A percentile compares a stretch with the other conserved stretches of the same genome.
These are phyloP conservation scores for Onychomys leucogaster DNA, from an alignment of 2,797 vertebrate species.

Conservation along the genomic window DNA sequence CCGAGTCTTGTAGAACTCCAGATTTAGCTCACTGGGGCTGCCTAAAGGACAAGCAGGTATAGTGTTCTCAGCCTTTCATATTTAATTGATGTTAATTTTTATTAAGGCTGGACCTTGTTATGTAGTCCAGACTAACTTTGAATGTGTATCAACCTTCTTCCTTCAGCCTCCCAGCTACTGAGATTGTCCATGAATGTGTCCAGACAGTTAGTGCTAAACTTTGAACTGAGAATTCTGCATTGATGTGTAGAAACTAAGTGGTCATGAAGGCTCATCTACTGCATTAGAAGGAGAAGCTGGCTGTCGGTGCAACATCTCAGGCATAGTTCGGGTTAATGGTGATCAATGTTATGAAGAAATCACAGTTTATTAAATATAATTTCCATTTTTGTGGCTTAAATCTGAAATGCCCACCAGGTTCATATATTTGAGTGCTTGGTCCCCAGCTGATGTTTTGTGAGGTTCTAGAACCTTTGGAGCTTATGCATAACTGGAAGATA, in stretches of 20 bases:
- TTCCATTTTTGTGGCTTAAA: neutral
- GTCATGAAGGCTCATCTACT: neutral
- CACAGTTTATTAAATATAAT: neutral
- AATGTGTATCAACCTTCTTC: neutral
- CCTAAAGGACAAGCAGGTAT: neutral
- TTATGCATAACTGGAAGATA: no score
- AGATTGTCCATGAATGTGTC: neutral
- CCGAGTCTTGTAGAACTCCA: neutral
- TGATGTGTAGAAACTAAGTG: neutral
- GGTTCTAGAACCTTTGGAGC: neutral
- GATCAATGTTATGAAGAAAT: conserved; percentile 3
- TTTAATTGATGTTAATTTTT: neutral
- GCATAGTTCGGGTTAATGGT: neutral
- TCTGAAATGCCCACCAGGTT: neutral
- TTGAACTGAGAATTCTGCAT: neutral
- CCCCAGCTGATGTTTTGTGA: neutral
- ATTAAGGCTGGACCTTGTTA: neutral
- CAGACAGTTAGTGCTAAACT: neutral
- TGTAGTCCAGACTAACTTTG: neutral
- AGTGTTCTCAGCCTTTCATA: neutral
- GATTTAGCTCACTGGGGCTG: neutral
- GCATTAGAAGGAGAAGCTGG: neutral
- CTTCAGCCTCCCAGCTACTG: neutral
- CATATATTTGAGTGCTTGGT: neutral
- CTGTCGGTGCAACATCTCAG: neutral